Evolutionary conservation across 37 sponge, comb jelly and placozoan species (phyloP), one percentile per base, ranked within the genome.

Genomic region (Spongilla lacustris): DNA sequence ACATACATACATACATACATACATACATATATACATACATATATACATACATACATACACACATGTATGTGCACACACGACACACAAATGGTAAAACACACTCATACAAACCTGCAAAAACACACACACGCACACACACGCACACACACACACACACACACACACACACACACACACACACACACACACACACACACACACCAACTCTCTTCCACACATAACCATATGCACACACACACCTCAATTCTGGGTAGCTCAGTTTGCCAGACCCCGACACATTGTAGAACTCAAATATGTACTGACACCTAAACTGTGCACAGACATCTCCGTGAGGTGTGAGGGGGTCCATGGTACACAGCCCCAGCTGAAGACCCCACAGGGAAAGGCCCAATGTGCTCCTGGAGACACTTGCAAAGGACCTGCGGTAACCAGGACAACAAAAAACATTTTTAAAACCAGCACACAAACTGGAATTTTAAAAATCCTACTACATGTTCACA

Each of bases 291-390:
- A 93, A 98, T 37, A 98, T 98, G 77, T 89, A 85, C 50, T 93
- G 92, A 36, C 95, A 92, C 38, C 98, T 89, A 71, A 95, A 83
- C 79, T 95, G 96, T 13, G 89, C 98, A 83, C 87, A 71, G 8
- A 93, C 68, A 11, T 86, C 92, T 0, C 95, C 98, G 71, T 98
- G 98, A 1, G 87, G 85, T 22, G 95, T 98, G 75, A 75, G 31
- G 10, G 98, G 98, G 37, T 98, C 98, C 75, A 98, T 81, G 28
- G 90, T 90, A 79, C 91, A 93, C 82, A 98, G 86, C 0, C 94
- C 98, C 66, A 96, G 50, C 81, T 90, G 81, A 29, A 89, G 74
- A 72, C 87, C 83, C 58, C 76, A 81, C 27, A 77, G 25, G 2
- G 80, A 67, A 27, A 86, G 37, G n/a, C 74, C 34, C 9, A 3